These are phyloP conservation scores for Rhyacophila brunnea DNA, from an alignment of 1,140 invertebrate species.

Conservation along the genomic window DNA sequence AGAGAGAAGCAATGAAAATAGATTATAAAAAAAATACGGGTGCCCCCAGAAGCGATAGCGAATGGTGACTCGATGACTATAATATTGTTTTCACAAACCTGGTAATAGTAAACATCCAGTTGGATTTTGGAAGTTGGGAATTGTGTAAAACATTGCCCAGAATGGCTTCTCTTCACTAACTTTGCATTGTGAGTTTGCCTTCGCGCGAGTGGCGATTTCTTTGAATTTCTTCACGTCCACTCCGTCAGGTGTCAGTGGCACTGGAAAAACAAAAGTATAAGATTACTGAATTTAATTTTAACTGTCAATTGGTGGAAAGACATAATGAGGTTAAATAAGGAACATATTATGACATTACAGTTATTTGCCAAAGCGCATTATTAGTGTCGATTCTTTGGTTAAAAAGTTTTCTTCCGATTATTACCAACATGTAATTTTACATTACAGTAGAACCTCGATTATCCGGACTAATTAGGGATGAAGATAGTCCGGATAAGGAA, in stretches of 20 bases:
- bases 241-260: constrained; percentile 56
- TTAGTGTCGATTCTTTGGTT: too few relatives aligned
- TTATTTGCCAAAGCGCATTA: too few relatives aligned
- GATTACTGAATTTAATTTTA: too few relatives aligned
- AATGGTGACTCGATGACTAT: background rate
- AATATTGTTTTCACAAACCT: constrained; percentile 38
- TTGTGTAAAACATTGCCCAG: constrained; percentile 62
- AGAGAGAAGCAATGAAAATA: background rate
- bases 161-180: constrained; percentile 53
- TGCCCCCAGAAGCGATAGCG: background rate
- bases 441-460: too few relatives aligned
- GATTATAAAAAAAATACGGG: background rate
- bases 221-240: constrained; percentile 52
- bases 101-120: constrained; percentile 56
- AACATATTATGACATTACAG: too few relatives aligned
- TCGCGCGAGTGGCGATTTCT: constrained; percentile 4
- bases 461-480: too few relatives aligned
- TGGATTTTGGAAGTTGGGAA: constrained; percentile 68
- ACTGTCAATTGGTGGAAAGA: too few relatives aligned
- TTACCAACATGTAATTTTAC: too few relatives aligned
- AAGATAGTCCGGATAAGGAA: too few relatives aligned
- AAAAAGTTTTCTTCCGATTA: too few relatives aligned
- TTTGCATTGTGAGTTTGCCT: background rate
- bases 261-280: constrained; percentile 42
- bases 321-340: too few relatives aligned